These are phyloP conservation scores for Notamacropus eugenii DNA, from an alignment of 2,797 vertebrate genomes.

Conservation along the genomic window DNA sequence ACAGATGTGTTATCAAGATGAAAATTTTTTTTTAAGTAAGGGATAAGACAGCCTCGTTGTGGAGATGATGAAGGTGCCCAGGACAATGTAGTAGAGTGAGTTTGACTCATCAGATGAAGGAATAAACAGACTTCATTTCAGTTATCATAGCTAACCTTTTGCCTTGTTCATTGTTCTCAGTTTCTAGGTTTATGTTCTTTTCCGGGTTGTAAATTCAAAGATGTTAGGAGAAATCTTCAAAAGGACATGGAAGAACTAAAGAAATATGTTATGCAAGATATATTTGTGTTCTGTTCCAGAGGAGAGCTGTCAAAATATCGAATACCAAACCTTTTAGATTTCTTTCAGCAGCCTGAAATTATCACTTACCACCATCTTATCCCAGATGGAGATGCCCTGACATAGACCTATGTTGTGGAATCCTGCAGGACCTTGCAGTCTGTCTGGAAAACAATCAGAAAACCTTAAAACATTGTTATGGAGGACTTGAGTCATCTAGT, in stretches of 20 bases:
- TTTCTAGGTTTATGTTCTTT: constrained; percentile 86
- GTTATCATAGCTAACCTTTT: constrained; percentile 92
- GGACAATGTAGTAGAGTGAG: constrained; percentile 83
- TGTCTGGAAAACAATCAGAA: constrained; percentile 88
- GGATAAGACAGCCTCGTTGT: too few species aligned
- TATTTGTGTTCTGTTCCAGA: constrained; percentile 94
- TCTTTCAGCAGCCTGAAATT: constrained; percentile 84
- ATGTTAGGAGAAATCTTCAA: too few species aligned
- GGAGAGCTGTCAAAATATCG: constrained; percentile 92
- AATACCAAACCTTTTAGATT: constrained; percentile 89
- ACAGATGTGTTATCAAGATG: too few species aligned
- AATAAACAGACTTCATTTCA: constrained; percentile 87
- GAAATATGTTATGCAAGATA: constrained; percentile 89
- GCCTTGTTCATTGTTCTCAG: constrained; percentile 67
- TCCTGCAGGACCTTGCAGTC: constrained; percentile 89
- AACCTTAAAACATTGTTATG: constrained; percentile 93
- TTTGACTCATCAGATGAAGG: constrained; percentile 95
- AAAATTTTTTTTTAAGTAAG: too few species aligned
- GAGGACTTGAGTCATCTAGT: constrained; percentile 92
- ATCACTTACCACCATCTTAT: constrained; percentile 91
- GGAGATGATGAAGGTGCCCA: constrained; percentile 72
- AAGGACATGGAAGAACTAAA: too few species aligned
- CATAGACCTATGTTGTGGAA: constrained; percentile 88
- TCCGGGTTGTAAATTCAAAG: too few species aligned
- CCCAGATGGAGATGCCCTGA: constrained; percentile 88